These are phyloP conservation scores for Momotus momota DNA, from an alignment of 2,797 vertebrate species.

Conservation along the genomic window DNA sequence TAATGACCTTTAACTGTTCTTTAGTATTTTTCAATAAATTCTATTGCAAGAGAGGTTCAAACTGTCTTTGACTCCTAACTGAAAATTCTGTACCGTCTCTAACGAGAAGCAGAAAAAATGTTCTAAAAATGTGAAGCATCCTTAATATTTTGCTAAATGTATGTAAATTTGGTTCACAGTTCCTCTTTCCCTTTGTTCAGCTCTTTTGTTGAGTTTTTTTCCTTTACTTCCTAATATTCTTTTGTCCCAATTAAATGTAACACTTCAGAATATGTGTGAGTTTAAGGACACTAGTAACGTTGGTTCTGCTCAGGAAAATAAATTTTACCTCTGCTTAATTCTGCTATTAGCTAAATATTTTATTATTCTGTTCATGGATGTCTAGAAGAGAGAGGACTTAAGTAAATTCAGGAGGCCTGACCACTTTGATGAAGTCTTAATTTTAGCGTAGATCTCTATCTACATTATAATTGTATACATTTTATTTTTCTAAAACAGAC, in stretches of 20 bases:
- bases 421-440: not conserved
- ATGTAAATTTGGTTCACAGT: not conserved
- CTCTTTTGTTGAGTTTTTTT: not conserved
- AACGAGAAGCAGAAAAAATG: not conserved
- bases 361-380: not conserved
- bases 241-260: not conserved
- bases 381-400: not conserved
- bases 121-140: not conserved
- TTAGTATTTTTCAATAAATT: not conserved
- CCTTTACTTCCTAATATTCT: not conserved
- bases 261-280: not conserved
- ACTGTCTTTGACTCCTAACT: not conserved
- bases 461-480: not conserved
- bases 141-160: not conserved
- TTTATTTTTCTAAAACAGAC: not conserved
- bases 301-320: not conserved
- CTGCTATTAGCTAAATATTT: not conserved
- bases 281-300: not conserved
- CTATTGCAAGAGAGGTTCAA: not conserved
- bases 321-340: not conserved
- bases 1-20: not conserved
- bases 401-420: not conserved
- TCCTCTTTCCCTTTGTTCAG: not conserved
- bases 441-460: not conserved
- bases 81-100: not conserved